Percentiles rank a stretch among this genome's conserved stretches.
phyloP scores from a whole-genome alignment of 2,797 vertebrate species.

The Gambusia yucatana region DNA sequence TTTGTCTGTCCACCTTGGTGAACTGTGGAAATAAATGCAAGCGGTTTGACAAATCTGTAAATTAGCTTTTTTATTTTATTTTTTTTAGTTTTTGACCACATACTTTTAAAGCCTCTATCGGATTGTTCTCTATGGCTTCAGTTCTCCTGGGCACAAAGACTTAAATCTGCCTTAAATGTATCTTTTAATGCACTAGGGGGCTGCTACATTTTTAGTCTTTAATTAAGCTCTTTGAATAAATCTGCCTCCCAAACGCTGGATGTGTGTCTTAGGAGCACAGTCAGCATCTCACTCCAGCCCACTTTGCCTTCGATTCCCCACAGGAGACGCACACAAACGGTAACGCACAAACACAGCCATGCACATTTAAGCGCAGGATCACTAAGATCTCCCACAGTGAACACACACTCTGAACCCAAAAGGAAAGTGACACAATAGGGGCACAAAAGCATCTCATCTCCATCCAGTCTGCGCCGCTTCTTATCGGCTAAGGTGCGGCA shows the following conservation, averaged over 20 bases:
- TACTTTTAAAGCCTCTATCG: not conserved
- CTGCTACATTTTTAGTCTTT: conserved; percentile 19
- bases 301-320: conserved; percentile 35
- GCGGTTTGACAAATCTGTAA: not conserved
- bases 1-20: not conserved
- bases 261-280: conserved; percentile 9
- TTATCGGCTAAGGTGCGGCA: conserved; percentile 58
- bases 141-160: not conserved
- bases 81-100: not conserved
- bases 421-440: conserved; percentile 75
- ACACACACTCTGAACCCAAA: conserved; percentile 57
- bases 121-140: not conserved
- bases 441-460: conserved; percentile 62
- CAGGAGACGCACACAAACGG: conserved; percentile 22
- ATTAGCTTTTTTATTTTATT: not conserved
- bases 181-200: conserved; percentile 12
- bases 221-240: conserved; percentile 33
- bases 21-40: conserved; percentile 2
- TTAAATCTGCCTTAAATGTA: conserved; percentile 15
- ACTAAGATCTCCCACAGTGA: conserved; percentile 38
- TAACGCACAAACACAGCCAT: conserved; percentile 22
- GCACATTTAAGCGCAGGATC: conserved; percentile 16
- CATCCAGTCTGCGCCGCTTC: conserved; percentile 49
- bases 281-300: conserved; percentile 10
- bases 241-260: conserved; percentile 6